Conservation (phyloP, 1,140 invertebrate genomes). For the Ctenoplectra terminalis region DNA sequence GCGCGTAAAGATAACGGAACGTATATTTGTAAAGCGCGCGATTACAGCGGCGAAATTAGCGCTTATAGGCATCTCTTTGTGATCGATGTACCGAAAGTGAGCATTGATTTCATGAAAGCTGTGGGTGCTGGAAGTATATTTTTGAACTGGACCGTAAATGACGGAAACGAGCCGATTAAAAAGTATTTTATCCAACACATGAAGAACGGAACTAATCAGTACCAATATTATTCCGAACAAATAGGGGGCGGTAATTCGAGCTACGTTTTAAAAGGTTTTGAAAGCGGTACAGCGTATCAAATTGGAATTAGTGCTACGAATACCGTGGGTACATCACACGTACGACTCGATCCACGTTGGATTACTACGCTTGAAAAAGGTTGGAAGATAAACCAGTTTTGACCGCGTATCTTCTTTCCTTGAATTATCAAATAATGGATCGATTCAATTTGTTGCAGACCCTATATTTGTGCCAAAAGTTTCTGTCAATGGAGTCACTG, state of each 20-base stretch:
- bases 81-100: slow-evolving; percentile 88
- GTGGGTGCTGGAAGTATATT: slow-evolving; percentile 89
- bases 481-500: slow-evolving; percentile 89
- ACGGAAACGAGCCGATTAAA: slow-evolving; percentile 88
- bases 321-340: slow-evolving; percentile 81
- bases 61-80: slow-evolving; percentile 85
- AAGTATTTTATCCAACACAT: slow-evolving; percentile 87
- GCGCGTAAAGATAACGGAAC: slow-evolving; percentile 87
- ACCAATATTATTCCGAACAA: slow-evolving; percentile 83
- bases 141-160: slow-evolving; percentile 91
- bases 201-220: slow-evolving; percentile 83
- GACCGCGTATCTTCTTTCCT: not conserved
- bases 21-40: slow-evolving; percentile 83
- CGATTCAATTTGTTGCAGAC: slow-evolving; percentile 81
- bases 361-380: slow-evolving; percentile 86
- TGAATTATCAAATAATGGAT: slow-evolving; percentile 1
- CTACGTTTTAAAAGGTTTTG: slow-evolving; percentile 85
- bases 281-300: slow-evolving; percentile 86
- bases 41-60: slow-evolving; percentile 72
- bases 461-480: slow-evolving; percentile 90
- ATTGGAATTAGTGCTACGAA: slow-evolving; percentile 84
- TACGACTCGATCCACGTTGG: slow-evolving; percentile 81
- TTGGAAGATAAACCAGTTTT: slow-evolving; percentile 46
- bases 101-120: slow-evolving; percentile 89
- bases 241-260: slow-evolving; percentile 85